Conservation (phyloP, 2,888 invertebrate species). For the Diplazon laetatorius region DNA sequence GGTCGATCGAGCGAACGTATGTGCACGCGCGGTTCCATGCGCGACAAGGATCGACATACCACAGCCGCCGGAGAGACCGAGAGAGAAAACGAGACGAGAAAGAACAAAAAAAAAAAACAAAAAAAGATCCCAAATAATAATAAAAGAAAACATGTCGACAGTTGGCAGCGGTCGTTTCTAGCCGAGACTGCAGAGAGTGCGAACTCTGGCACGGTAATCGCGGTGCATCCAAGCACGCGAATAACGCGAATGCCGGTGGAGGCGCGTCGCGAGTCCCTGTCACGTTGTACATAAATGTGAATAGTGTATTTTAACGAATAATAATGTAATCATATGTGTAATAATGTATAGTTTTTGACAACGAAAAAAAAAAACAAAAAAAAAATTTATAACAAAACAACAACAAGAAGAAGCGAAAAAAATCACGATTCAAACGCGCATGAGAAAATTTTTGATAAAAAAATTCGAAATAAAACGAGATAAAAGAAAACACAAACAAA, state of each 20-base stretch:
- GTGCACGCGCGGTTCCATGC: constrained; percentile 21
- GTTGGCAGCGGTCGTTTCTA: constrained; percentile 71
- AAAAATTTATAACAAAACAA: too few relatives aligned
- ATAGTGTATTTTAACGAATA: constrained; percentile 76
- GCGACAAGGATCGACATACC: too few relatives aligned
- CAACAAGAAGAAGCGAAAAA: too few relatives aligned
- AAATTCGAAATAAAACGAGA: too few relatives aligned
- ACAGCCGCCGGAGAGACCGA: too few relatives aligned
- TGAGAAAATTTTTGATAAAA: too few relatives aligned
- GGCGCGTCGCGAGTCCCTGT: constrained; percentile 72
- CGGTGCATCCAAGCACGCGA: constrained; percentile 78
- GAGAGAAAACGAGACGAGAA: constrained; percentile 50
- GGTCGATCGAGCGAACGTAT: not conserved
- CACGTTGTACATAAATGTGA: constrained; percentile 78
- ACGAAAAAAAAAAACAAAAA: constrained; percentile 44
- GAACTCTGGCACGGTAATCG: constrained; percentile 70
- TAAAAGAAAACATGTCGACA: constrained; percentile 70
- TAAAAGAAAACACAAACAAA: too few relatives aligned
- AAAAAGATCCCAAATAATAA: too few relatives aligned
- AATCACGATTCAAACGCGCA: too few relatives aligned
- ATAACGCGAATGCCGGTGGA: constrained; percentile 78
- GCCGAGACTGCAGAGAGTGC: constrained; percentile 65
- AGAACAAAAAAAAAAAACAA: too few relatives aligned
- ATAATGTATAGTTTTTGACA: constrained; percentile 67
- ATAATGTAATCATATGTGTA: constrained; percentile 66